These are phyloP conservation scores for Neolamprologus hecqui DNA, from an alignment of 2,113 vertebrate genomes.

Conservation along the genomic window DNA sequence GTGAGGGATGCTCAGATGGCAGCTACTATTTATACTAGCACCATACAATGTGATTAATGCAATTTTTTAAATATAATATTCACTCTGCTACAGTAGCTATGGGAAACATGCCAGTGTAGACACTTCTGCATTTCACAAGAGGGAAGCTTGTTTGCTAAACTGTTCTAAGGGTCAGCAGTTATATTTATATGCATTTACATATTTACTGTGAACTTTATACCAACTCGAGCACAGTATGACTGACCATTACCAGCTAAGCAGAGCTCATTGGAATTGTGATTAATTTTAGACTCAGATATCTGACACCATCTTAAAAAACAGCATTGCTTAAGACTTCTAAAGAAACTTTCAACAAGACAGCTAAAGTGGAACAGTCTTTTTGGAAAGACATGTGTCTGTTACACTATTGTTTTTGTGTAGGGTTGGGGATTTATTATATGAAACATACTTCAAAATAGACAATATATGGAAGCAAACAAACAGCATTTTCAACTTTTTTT, in stretches of 20 bases:
- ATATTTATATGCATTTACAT: neutral
- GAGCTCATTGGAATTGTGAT: neutral
- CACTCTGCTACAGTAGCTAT: neutral
- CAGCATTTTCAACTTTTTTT: neutral
- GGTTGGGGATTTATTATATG: neutral
- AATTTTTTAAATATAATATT: neutral
- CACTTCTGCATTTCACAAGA: neutral
- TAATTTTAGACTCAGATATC: neutral
- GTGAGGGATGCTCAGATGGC: neutral
- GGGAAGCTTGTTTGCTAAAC: neutral
- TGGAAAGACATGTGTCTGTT: neutral
- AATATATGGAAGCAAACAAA: neutral
- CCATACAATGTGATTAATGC: neutral
- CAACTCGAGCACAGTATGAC: accelerated
- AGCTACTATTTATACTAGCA: accelerated
- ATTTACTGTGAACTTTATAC: neutral
- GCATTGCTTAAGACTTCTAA: neutral
- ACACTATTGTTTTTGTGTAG: neutral
- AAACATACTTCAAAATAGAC: neutral
- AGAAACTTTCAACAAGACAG: neutral
- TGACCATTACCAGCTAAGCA: neutral
- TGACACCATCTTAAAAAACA: neutral
- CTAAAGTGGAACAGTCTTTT: neutral
- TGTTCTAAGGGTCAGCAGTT: neutral
- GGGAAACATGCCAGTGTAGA: neutral